Base-by-base conservation (phyloP, 2,888 invertebrate genomes). In the Ypsolopha scabrella region DNA sequence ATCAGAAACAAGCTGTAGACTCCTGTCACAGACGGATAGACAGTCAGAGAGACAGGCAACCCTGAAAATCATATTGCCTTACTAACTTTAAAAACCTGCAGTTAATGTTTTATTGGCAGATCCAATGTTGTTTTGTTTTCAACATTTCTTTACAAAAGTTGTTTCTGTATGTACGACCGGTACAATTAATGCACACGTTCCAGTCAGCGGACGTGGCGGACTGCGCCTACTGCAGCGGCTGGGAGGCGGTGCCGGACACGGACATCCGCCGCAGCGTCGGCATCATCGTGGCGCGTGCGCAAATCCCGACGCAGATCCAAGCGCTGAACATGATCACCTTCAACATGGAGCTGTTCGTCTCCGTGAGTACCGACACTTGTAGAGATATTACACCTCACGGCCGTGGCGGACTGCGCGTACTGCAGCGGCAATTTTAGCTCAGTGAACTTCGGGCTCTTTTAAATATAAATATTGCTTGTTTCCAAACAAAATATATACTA, bases 331-430 rank as follows among this genome's bases (percentile, higher is more conserved):
- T 60, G 53, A n/a, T 63, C 11, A 60, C 57, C 0, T 61, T 59
- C 38, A 59, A 63, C 39, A 61, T 61, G 62, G 51, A 58, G 14
- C 50, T 63, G 41, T 63, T 63, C 53, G 55, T 60, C 0, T 60
- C 58, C 53, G 63, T 64, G 52, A 48, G 59, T 53, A 35, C 8
- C 34, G 4, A 44, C 44, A 6, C 9, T 8, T 1, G 6, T 44
- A 10, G 6, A 7, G 2, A 13, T 11, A 7, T 14, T 8, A 43
- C 14, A 14, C 13, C 14, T 4, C 11, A 6, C 14, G 7, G 8
- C 43, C 14, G 8, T 43, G 11, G 7, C 43, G 11, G 11, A 6
- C 2, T n/a, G n/a, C 7, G n/a, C 4, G 13, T 14, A 43, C 10
- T 14, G 2, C 43, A 14, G 10, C 24, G 6, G 1, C 7, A 7